Evolutionary conservation across 1,140 invertebrate genomes (phyloP), one percentile per base, ranked within the genome.

Genomic region (Lordiphosa stackelbergi): DNA sequence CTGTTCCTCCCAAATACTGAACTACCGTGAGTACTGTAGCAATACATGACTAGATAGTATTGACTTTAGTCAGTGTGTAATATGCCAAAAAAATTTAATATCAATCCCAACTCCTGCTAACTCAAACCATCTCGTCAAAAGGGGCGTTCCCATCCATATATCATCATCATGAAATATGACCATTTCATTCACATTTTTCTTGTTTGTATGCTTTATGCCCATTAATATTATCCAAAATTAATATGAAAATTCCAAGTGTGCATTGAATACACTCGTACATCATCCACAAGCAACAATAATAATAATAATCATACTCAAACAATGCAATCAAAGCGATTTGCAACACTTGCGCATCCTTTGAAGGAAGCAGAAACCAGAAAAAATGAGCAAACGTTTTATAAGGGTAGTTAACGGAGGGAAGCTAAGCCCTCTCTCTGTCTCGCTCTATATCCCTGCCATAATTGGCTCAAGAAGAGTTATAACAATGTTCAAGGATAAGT

Each of bases 221-320:
- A 83, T 81, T 81, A 83, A 75, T 81, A 81, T 83, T 55, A 47
- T 12, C 65, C 11, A 58, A 77, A 83, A 83, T 83, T 83, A 83
- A 83, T 83, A 83, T 83, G 69, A 83, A 83, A 83, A 83, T 83
- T 83, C 77, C 77, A 69, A 77, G 77, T 83, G 77, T 83, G 73
- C 77, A 77, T 63, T 70, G 36, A 61, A 69, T 73, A 83, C 28
- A 31, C 28, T 31, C 28, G 83, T 81, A 83, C 77, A 81, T 81
- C 77, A 81, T 83, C 53, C 40, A 53, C 51, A 37, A 77, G 59
- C 47, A 75, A 46, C 51, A 61, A 55, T 38, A 56, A 52, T 57
- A 75, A 75, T 63, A 81, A 78, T 70, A 81, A 69, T 64, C 53
- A 77, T 71, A 79, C 79, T 60, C 63, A 61, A 68, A 83, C 77